Conservation (phyloP, 2,113 vertebrate genomes). For the Mus pahari region DNA sequence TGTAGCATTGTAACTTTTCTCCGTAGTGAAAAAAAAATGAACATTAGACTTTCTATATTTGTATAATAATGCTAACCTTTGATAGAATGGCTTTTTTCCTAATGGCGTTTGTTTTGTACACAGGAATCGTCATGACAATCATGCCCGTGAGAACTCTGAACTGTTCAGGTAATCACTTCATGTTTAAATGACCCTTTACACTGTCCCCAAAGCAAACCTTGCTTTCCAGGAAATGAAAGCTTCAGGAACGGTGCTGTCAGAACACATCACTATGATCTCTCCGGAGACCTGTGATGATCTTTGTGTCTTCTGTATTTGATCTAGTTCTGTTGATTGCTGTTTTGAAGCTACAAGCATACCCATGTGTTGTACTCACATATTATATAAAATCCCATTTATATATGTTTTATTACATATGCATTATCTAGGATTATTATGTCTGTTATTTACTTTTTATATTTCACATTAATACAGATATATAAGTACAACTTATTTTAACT, state of each 20-base stretch:
- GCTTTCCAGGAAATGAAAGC: neutral
- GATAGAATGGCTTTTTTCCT: conserved; percentile 44
- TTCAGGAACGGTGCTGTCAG: neutral
- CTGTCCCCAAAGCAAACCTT: neutral
- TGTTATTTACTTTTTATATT: neutral
- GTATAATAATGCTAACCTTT: neutral
- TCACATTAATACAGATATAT: neutral
- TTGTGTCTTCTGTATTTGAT: neutral
- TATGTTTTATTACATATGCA: neutral
- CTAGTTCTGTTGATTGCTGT: neutral
- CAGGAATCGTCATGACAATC: conserved; percentile 85
- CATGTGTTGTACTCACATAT: neutral
- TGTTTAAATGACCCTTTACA: conserved; percentile 44
- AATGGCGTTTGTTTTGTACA: conserved; percentile 71
- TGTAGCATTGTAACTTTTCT: neutral
- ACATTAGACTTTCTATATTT: conserved; percentile 63
- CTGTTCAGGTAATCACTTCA: conserved; percentile 86
- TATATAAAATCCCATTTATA: neutral
- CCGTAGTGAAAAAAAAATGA: neutral
- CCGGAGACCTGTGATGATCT: neutral
- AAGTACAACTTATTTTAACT: neutral
- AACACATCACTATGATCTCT: neutral
- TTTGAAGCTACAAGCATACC: conserved; percentile 33
- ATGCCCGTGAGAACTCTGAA: conserved; percentile 84
- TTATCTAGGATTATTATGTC: neutral